Percentiles rank a stretch among this genome's conserved stretches.
These are phyloP conservation scores for Bucorvus abyssinicus DNA, from an alignment of 2,797 vertebrate genomes.

Conservation along the genomic window DNA sequence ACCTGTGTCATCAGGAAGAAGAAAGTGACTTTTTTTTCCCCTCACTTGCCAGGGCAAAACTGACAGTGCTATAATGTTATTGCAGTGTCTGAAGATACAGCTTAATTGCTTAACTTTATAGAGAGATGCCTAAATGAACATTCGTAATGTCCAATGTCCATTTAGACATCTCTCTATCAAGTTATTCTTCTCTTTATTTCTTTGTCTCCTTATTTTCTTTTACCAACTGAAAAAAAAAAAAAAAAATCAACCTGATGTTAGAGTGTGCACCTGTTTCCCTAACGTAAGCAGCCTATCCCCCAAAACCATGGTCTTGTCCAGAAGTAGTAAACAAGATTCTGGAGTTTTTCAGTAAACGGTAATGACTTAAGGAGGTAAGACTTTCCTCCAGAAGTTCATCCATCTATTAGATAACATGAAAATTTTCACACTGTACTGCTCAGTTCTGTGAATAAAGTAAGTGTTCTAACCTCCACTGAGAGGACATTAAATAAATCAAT, in stretches of 20 bases:
- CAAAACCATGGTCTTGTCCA: background rate
- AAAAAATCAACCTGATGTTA: background rate
- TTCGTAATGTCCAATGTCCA: too few species aligned
- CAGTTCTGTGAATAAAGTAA: background rate
- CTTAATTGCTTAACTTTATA: background rate
- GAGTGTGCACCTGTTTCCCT: background rate
- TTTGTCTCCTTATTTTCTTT: background rate
- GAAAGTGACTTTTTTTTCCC: background rate
- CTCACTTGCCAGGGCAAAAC: background rate
- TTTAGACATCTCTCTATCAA: background rate
- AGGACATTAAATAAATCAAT: background rate
- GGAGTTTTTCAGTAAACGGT: background rate
- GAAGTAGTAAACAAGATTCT: background rate
- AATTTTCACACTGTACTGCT: background rate
- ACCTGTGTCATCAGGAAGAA: conserved; percentile 9
- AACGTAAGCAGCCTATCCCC: background rate
- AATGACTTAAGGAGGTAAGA: background rate
- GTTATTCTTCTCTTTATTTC: background rate
- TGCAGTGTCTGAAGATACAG: background rate
- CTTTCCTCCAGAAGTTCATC: background rate
- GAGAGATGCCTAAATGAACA: too few species aligned
- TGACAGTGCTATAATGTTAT: background rate
- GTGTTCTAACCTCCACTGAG: background rate
- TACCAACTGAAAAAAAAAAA: background rate
- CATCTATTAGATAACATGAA: background rate